A percentile compares a stretch with the other conserved stretches of the same genome.
These are phyloP conservation scores for Macropus fuliginosus DNA, from an alignment of 2,797 vertebrate genomes.

Conservation along the genomic window DNA sequence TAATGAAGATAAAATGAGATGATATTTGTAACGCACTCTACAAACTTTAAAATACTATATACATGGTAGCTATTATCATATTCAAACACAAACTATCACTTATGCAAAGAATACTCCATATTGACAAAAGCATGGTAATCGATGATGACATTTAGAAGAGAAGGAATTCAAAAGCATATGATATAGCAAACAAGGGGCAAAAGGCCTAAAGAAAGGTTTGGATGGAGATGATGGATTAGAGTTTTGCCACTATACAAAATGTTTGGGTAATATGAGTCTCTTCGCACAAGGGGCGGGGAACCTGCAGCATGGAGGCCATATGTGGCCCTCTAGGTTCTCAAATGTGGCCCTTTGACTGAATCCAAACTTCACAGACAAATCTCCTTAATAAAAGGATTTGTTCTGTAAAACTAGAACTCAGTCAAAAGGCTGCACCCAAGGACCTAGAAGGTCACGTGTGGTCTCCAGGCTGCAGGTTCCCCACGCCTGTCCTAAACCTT, in stretches of 20 bases:
- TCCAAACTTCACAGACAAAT: too few species aligned
- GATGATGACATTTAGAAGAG: background rate
- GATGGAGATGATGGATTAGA: background rate
- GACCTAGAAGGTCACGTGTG: too few species aligned
- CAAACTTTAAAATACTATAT: background rate
- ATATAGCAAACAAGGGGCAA: background rate
- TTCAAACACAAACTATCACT: background rate
- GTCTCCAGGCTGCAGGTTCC: too few species aligned
- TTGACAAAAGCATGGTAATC: background rate
- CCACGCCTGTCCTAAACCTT: background rate
- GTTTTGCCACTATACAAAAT: background rate
- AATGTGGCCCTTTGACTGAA: too few species aligned
- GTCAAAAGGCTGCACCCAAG: too few species aligned
- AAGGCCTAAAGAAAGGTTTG: background rate
- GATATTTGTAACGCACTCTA: background rate
- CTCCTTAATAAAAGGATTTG: too few species aligned
- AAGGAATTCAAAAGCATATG: background rate
- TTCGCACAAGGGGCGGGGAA: too few species aligned
- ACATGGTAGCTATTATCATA: background rate
- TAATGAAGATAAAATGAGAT: background rate
- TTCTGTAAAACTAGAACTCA: too few species aligned
- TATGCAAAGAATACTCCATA: background rate
- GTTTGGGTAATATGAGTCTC: background rate
- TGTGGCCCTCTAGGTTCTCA: too few species aligned
- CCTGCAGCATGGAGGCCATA: too few species aligned